A percentile compares a stretch with the other conserved stretches of the same genome.
Conservation (phyloP, 2,797 vertebrate genomes). For the Halcyon chelicuti region DNA sequence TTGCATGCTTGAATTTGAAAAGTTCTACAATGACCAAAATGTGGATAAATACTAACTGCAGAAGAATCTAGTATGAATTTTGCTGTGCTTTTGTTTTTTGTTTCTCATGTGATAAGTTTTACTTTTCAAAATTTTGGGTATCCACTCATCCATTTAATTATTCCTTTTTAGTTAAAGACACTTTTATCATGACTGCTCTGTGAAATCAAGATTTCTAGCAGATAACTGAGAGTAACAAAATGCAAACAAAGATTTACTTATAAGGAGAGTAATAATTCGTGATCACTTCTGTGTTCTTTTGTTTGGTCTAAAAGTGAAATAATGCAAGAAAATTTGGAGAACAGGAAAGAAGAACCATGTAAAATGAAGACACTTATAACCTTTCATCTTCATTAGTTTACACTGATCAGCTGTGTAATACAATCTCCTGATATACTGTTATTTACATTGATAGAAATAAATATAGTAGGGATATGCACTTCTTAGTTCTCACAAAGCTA, state of each 20-base stretch:
- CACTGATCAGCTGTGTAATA: background rate
- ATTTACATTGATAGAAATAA: background rate
- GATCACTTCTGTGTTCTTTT: background rate
- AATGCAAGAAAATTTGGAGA: background rate
- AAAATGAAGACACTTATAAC: background rate
- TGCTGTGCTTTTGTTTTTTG: fast-evolving
- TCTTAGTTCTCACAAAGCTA: background rate
- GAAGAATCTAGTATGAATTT: background rate
- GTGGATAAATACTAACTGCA: background rate
- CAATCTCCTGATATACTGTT: background rate
- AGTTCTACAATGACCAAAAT: background rate
- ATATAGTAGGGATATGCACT: background rate
- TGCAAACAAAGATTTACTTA: background rate
- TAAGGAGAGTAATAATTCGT: background rate
- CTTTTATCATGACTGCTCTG: background rate
- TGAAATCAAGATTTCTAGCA: background rate
- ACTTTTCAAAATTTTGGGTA: background rate
- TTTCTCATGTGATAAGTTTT: background rate
- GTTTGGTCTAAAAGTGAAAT: background rate
- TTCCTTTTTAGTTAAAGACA: background rate
- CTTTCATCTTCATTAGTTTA: background rate
- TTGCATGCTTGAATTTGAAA: background rate
- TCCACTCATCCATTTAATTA: background rate
- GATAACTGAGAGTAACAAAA: background rate
- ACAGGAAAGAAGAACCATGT: background rate